Evolutionary conservation across 2,797 vertebrate species (phyloP), one percentile per base, ranked within the genome.

Genomic region (Coregonus suidteri): DNA sequence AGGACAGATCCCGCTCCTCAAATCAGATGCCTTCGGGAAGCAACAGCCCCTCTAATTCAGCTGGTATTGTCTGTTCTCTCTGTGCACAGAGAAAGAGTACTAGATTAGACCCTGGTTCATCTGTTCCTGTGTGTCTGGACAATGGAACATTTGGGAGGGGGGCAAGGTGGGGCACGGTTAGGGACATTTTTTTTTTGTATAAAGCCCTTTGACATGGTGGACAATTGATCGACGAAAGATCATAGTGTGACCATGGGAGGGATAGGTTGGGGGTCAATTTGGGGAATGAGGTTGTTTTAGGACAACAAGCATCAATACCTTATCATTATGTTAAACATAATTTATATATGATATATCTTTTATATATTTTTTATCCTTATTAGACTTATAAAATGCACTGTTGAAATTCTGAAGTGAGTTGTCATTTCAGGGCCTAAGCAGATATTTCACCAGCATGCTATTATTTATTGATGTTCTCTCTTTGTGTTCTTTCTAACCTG

Each of bases 1-100:
- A 77, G 82, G 84, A 86, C 80, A 56, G 70, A 92, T 92, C 62
- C 74, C 78, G 73, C 66, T 73, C 69, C 81, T 91, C 75, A 81
- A 84, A 85, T 85, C 87, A 86, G 77, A 75, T 73, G 34, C 73
- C 86, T 59, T 77, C 75, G 87, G 89, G 81, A 88, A 88, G 85
- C 89, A 89, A 82, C 72, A 85, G 84, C 71, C 62, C 75, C 85
- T 81, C 79, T 92, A 90, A 93, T 92, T 90, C 88, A 83, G 90
- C 88, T 93, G 90, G 88, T 89, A 90, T 90, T 91, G 90, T 91
- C 92, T 93, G 88, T 93, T 94, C 91, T 91, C 78, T 90, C 79
- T 94, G 92, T 92, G 91, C 93, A 93, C 87, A 89, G 88, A 88
- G 85, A 90, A 84, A 90, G 87, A 75, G 80, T 87, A 76, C 77